Base-by-base conservation (phyloP, 1,140 invertebrate species). In the Manduca sexta region DNA sequence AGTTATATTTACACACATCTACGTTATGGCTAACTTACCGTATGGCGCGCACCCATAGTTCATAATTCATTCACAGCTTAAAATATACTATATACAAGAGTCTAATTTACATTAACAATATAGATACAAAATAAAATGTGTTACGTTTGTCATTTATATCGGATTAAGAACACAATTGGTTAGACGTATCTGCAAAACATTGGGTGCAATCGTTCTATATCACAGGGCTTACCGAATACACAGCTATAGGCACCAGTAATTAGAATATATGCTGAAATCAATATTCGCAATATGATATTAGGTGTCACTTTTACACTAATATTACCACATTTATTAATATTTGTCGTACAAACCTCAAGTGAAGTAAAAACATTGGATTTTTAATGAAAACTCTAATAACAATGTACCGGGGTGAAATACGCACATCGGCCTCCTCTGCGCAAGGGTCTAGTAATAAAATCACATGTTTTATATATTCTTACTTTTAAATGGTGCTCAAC, bases 31-130 rank as follows among this genome's bases (percentile, higher is more conserved):
- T 72, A 61, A 61, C 60, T 68, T 60, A 56, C 55, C 51, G 50
- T 64, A 72, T 72, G 65, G 69, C 69, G 61, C 59, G 60, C 60
- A 60, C 55, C 53, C 60, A 58, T 64, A 43, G 50, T 56, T 64
- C 49, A 52, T 56, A 49, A 47, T 40, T 45, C 13, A 45, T 49
- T 37, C 35, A 54, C 37, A 43, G 18, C 18, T 29, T 4, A 35
- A 5, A 12, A 12, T 35, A 21, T 3, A 3, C 18, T 43, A 16
- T 43, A 29, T 29, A 43, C 26, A 30, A 29, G 26, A 7, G 4
- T 30, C 6, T 43, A 29, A 43, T 3, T 14, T 43, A 12, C 12
- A 29, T 43, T 30, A 12, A 30, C 14, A 43, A 13, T 21, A 44
- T 48, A 30, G 42, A 47, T 51, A 55, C 38, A 39, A 39, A 18